These are phyloP conservation scores for Ochropacha duplaris DNA, from an alignment of 2,888 invertebrate genomes.

Conservation along the genomic window DNA sequence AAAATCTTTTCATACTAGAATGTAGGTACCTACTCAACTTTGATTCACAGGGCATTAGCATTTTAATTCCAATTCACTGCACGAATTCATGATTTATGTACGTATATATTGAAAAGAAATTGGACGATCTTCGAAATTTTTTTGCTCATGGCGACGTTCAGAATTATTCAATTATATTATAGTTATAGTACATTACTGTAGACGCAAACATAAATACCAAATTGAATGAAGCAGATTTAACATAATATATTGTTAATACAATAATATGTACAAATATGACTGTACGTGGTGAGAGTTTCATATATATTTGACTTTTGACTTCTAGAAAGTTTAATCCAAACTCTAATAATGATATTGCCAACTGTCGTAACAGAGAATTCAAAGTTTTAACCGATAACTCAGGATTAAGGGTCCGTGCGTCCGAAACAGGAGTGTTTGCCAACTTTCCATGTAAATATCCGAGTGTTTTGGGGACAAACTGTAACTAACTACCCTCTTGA, in stretches of 20 bases:
- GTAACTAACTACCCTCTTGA: conserved; percentile 35
- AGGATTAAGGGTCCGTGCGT: conserved; percentile 38
- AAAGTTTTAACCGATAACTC: conserved; percentile 33
- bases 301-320: background rate
- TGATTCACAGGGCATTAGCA: background rate
- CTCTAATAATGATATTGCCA: conserved; percentile 9
- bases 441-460: conserved; percentile 43
- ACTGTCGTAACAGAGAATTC: conserved; percentile 19
- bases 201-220: background rate
- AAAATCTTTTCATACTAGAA: background rate
- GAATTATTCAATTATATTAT: background rate
- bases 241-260: background rate
- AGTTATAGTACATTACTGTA: background rate
- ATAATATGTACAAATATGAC: too few relatives aligned
- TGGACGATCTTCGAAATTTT: background rate
- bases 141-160: background rate
- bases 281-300: background rate
- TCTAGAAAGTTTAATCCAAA: background rate
- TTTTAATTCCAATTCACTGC: conserved; percentile 6
- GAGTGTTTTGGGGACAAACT: conserved; percentile 24
- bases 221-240: background rate
- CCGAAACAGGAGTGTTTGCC: conserved; percentile 27
- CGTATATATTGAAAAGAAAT: background rate
- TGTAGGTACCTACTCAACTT: background rate
- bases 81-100: too few relatives aligned